Base-by-base conservation (phyloP, 2,888 invertebrate species). In the Dicroscelio sp. region DNA sequence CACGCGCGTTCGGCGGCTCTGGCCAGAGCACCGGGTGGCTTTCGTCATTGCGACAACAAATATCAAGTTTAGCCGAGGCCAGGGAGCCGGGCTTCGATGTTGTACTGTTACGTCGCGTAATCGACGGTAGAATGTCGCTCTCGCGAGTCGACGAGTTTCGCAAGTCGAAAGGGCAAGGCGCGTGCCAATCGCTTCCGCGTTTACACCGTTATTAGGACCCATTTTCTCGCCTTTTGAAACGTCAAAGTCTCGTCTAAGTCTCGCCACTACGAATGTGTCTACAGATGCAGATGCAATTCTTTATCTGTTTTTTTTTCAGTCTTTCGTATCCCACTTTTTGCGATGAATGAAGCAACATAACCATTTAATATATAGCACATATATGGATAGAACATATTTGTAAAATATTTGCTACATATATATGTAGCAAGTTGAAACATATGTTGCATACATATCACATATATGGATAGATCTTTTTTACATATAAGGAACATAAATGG, bases 161-260 rank as follows among this genome's bases (percentile, higher is more conserved):
- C 94, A 94, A 94, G 90, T 90, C 90, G 92, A 93, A 86, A 88
- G 85, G 73, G 84, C 92, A 90, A 90, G 91, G 90, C 88, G 86
- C 92, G 91, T 92, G 91, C 92, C 92, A 82, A 93, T 92, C 89
- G 93, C 94, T 94, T 94, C 94, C 94, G 94, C 93, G 93, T 94
- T 93, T 93, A 87, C 92, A 90, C 92, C 92, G 92, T 93, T 94
- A 94, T 94, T 94, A 93, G 86, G 63, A 75, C 43, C 38, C 33
- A 58, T 83, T 86, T 79, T 75, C 67, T 58, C 69, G 73, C 78
- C 33, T 38, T 58, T 58, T 60, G 25, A 76, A 14, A 14, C 58
- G 55, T 25, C 58, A 4, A 6, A 4, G 4, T 23, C 2, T 58
- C 27, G 25, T 23, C 20, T 63, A 6, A 63, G n/a, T n/a, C n/a